Base-by-base conservation (phyloP, 2,888 invertebrate genomes). In the Gastracanthus pulcherrimus region DNA sequence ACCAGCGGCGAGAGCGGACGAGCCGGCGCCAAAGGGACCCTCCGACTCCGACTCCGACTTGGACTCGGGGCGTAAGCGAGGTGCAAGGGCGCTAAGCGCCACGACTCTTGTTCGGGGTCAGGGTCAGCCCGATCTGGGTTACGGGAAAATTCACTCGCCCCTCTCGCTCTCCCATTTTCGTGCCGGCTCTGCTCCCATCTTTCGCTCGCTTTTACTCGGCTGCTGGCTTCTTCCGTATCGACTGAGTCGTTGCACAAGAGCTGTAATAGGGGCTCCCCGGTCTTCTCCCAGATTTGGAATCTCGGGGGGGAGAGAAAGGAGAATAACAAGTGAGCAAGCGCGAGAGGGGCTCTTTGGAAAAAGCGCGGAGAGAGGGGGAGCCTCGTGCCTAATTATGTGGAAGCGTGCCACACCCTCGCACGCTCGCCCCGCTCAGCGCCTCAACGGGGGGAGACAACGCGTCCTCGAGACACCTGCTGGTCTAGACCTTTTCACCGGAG, bases 101-200 rank as follows among this genome's bases (percentile, higher is more conserved):
- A 87, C 87, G 88, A 87, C 88, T 87, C 87, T 88, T 88, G 86
- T 23, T 85, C 88, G 82, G 85, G 89, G 89, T 90, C 90, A 88
- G 87, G 88, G 88, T 89, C 87, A 86, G 82, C 36, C 66, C 75
- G 62, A 80, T 69, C 36, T 80, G 83, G 82, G 81, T 82, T 81
- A 80, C 67, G 67, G 81, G 74, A 81, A 77, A 80, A 83, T 69
- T 71, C 75, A 19, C 58, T 36, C 36, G 6, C 36, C 45, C 29
- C 13, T 9, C 45, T n/a, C 41, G 16, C 1, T 48, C 13, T n/a
- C 48, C 48, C n/a, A n/a, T n/a, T n/a, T n/a, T 45, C 48, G 23
- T 16, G 11, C n/a, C n/a, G n/a, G n/a, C n/a, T n/a, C n/a, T n/a
- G n/a, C n/a, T n/a, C n/a, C n/a, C n/a, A n/a, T 58, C 72, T 72